Evolutionary conservation across 1,140 invertebrate species (phyloP).

Genomic region (Euura lappo): DNA sequence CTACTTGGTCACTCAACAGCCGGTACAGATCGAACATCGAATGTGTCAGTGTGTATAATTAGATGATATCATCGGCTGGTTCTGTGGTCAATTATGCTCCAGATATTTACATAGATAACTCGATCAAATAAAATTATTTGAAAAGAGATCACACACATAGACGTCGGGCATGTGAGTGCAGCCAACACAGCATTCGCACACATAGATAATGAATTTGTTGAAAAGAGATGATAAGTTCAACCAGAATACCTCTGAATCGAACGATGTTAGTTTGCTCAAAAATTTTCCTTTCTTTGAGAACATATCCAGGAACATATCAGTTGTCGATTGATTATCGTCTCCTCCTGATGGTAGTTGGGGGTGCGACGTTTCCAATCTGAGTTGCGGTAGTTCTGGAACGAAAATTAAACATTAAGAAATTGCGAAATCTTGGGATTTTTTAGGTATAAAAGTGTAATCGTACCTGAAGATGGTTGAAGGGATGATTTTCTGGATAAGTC

Average conservation of each 20-base stretch:
- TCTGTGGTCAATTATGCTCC: no score
- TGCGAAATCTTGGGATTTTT: conserved; percentile 16
- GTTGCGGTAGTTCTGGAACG: conserved; percentile 56
- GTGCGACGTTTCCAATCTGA: conserved; percentile 24
- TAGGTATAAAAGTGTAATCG: conserved; percentile 10
- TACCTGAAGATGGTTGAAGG: conserved; percentile 38
- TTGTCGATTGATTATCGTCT: conserved; percentile 74
- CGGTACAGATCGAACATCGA: not conserved
- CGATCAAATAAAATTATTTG: conserved; percentile 9
- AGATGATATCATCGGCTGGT: not conserved
- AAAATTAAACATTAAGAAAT: conserved; percentile 14
- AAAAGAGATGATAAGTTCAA: not conserved
- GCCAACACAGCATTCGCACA: conserved; percentile 4
- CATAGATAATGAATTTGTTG: not conserved
- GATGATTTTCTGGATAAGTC: conserved; percentile 63
- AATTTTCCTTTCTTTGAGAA: conserved; percentile 86
- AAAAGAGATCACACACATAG: conserved; percentile 24
- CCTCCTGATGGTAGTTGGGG: conserved; percentile 30
- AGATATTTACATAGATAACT: no score
- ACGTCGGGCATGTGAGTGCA: conserved; percentile 29
- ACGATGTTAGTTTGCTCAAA: conserved; percentile 84
- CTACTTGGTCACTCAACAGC: not conserved
- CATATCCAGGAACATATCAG: conserved; percentile 88
- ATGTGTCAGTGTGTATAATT: not conserved
- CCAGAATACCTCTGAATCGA: conserved; percentile 83